These are phyloP conservation scores for Cataglyphis hispanica DNA, from an alignment of 1,140 invertebrate species.

Conservation along the genomic window DNA sequence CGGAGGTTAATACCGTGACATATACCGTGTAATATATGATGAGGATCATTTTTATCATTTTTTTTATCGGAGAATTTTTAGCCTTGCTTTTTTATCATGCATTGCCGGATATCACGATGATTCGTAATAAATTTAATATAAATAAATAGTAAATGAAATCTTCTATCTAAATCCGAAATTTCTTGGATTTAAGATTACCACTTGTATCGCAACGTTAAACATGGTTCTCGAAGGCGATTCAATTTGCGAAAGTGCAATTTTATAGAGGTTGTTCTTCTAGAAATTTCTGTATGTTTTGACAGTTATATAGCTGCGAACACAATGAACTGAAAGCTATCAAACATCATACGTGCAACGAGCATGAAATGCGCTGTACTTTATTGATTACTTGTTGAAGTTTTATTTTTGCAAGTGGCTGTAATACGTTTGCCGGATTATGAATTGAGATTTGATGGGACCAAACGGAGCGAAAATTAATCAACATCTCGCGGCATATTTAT, in stretches of 20 bases:
- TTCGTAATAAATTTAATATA: too few relatives aligned
- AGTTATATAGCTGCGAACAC: not conserved
- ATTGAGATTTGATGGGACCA: conserved; percentile 3
- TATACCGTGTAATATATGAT: too few relatives aligned
- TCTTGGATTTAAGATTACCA: not conserved
- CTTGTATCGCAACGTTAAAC: not conserved
- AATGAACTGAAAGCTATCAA: not conserved
- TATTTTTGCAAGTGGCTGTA: not conserved
- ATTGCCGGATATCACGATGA: too few relatives aligned
- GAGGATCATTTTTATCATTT: too few relatives aligned
- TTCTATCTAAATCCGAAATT: not conserved
- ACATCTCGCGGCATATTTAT: not conserved
- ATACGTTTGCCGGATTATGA: not conserved
- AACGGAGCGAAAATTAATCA: not conserved
- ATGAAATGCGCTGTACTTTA: not conserved
- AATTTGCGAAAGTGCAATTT: conserved; percentile 7
- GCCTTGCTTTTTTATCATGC: too few relatives aligned
- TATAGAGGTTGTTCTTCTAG: not conserved
- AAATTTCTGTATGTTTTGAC: not conserved
- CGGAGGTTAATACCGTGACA: too few relatives aligned
- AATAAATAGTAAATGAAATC: not conserved
- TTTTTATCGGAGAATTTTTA: too few relatives aligned
- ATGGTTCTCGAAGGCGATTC: not conserved
- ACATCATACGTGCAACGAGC: not conserved
- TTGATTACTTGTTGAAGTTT: not conserved